Conservation (phyloP, 2,888 invertebrate species). For the Lycophotia porphyrea region DNA sequence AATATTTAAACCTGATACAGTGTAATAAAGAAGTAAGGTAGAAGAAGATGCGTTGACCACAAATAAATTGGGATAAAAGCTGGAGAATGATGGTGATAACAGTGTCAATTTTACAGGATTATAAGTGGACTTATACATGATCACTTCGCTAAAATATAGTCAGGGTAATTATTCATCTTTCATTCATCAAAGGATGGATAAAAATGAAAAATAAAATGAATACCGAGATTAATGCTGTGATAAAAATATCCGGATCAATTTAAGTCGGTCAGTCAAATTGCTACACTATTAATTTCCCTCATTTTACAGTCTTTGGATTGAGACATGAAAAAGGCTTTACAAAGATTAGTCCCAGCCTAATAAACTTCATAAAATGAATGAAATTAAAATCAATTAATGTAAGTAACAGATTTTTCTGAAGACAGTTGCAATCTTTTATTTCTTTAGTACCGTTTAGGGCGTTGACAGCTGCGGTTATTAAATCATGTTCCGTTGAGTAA, state of each 20-base stretch:
- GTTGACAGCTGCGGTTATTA: slow-evolving; percentile 85
- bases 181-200: not conserved
- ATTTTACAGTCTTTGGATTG: not conserved
- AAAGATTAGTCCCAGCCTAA: not conserved
- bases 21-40: not conserved
- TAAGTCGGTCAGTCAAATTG: not conserved
- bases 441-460: slow-evolving; percentile 64
- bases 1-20: not conserved
- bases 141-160: not conserved
- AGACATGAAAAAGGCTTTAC: not conserved
- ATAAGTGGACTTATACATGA: not conserved
- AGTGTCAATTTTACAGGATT: not conserved
- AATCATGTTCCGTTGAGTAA: slow-evolving; percentile 76
- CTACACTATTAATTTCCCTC: not conserved
- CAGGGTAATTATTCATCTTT: not conserved
- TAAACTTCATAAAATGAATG: slow-evolving; percentile 32
- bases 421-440: slow-evolving; percentile 59
- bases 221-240: too few relatives aligned
- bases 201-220: too few relatives aligned
- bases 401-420: slow-evolving; percentile 36
- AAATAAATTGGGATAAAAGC: not conserved
- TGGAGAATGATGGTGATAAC: not conserved
- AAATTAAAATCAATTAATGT: slow-evolving; percentile 32
- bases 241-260: not conserved
- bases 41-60: not conserved